Conservation (phyloP, 2,113 vertebrate species). For the Misgurnus mizolepis region DNA sequence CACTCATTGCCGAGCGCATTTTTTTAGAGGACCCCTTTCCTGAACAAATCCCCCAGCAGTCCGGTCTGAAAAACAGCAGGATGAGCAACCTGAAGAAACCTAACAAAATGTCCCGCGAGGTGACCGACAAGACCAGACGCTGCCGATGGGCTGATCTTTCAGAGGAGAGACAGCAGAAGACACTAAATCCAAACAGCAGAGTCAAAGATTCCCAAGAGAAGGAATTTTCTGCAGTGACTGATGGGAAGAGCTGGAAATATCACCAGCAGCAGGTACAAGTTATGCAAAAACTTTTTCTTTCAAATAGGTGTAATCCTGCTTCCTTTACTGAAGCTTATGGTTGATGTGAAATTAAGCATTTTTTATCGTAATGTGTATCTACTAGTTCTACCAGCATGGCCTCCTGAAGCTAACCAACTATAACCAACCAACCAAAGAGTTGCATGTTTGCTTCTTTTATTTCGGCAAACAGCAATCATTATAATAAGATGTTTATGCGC, state of each 20-base stretch:
- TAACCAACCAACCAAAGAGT: constrained; percentile 4
- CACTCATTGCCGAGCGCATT: constrained; percentile 72
- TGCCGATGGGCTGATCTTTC: not conserved
- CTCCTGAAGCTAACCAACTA: not conserved
- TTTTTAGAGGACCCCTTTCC: constrained; percentile 72
- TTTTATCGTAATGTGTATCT: too few species aligned
- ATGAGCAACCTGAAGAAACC: constrained; percentile 7
- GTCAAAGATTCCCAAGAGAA: constrained; percentile 3
- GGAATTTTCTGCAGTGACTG: not conserved
- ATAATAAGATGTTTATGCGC: constrained; percentile 41
- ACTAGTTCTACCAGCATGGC: too few species aligned
- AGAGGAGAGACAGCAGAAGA: not conserved
- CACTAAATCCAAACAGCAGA: constrained; percentile 4
- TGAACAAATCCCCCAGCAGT: constrained; percentile 60
- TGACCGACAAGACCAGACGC: not conserved
- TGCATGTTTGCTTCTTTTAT: not conserved
- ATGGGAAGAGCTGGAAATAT: constrained; percentile 9
- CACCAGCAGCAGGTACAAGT: not conserved
- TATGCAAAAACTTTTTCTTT: too few species aligned
- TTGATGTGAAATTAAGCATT: too few species aligned
- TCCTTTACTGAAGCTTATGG: too few species aligned
- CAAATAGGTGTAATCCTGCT: too few species aligned
- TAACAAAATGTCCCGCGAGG: not conserved
- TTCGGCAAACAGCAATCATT: constrained; percentile 38
- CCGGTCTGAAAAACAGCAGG: constrained; percentile 12